Evolutionary conservation across 1,140 invertebrate species (phyloP).

Genomic region (Eciton burchellii): DNA sequence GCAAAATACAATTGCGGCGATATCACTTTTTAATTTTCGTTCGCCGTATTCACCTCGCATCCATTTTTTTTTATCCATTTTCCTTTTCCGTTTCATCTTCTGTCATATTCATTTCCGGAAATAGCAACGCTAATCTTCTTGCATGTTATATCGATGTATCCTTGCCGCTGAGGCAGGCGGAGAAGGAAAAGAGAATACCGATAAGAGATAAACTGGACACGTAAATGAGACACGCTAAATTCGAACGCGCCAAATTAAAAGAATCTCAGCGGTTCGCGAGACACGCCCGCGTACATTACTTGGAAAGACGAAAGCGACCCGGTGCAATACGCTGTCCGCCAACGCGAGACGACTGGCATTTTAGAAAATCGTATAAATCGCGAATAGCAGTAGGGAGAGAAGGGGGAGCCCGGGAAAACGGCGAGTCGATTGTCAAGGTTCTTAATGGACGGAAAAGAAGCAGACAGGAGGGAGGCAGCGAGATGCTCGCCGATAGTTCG

Average conservation of each 20-base stretch:
- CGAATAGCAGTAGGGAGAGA: too few relatives aligned
- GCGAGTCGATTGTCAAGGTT: slow-evolving; percentile 59
- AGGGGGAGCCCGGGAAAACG: slow-evolving; percentile 51
- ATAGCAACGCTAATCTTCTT: too few relatives aligned
- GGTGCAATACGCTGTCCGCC: slow-evolving; percentile 14
- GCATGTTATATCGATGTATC: too few relatives aligned
- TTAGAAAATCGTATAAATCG: slow-evolving; percentile 46
- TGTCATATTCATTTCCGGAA: too few relatives aligned
- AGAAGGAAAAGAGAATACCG: too few relatives aligned
- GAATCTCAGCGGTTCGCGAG: background rate
- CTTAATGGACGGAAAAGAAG: slow-evolving; percentile 67
- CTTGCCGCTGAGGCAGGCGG: too few relatives aligned
- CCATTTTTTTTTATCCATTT: too few relatives aligned
- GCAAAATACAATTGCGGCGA: background rate
- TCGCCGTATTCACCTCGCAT: too few relatives aligned
- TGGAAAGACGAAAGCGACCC: background rate
- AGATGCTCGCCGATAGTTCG: slow-evolving; percentile 61
- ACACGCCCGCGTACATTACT: too few relatives aligned
- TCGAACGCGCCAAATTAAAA: slow-evolving; percentile 23
- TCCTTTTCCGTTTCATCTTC: too few relatives aligned
- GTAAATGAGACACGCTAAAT: background rate
- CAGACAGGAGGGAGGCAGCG: slow-evolving; percentile 57
- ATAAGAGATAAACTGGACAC: too few relatives aligned
- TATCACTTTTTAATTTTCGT: background rate
- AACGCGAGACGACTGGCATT: slow-evolving; percentile 14